phyloP scores from a whole-genome alignment of 2,888 invertebrate species.

The Hydropsyche betteni region DNA sequence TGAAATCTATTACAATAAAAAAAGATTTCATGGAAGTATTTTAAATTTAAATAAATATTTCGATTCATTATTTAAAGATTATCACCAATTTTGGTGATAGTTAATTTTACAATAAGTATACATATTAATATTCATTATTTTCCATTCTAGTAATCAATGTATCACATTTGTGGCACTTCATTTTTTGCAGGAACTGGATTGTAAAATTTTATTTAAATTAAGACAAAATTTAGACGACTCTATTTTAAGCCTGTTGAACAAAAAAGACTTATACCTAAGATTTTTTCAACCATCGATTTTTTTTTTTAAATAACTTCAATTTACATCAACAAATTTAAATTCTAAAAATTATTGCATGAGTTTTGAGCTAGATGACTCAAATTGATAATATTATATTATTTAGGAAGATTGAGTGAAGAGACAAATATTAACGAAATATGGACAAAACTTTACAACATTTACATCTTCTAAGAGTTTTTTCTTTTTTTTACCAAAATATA shows the following conservation, averaged over 20 bases:
- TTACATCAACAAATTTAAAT: too few species aligned
- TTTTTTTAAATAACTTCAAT: too few species aligned
- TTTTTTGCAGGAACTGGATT: conserved; percentile 45
- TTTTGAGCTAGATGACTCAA: not conserved
- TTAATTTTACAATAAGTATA: too few species aligned
- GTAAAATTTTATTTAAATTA: not conserved
- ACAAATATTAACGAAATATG: not conserved
- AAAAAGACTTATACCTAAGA: too few species aligned
- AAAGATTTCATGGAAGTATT: not conserved
- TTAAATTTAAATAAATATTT: not conserved
- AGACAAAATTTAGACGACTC: too few species aligned
- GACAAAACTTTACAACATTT: not conserved
- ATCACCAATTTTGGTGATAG: too few species aligned
- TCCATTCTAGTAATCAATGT: not conserved
- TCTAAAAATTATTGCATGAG: too few species aligned
- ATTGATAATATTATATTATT: not conserved
- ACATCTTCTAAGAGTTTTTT: not conserved
- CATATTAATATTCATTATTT: too few species aligned
- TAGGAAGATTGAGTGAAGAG: too few species aligned
- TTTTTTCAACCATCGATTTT: not conserved
- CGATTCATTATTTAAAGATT: too few species aligned
- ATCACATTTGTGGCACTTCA: conserved; percentile 44
- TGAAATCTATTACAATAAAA: not conserved
- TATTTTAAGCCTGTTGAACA: not conserved
- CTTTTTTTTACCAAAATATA: conserved; percentile 3